Base-by-base conservation (phyloP, 2,888 invertebrate species). In the Stramonita haemastoma region DNA sequence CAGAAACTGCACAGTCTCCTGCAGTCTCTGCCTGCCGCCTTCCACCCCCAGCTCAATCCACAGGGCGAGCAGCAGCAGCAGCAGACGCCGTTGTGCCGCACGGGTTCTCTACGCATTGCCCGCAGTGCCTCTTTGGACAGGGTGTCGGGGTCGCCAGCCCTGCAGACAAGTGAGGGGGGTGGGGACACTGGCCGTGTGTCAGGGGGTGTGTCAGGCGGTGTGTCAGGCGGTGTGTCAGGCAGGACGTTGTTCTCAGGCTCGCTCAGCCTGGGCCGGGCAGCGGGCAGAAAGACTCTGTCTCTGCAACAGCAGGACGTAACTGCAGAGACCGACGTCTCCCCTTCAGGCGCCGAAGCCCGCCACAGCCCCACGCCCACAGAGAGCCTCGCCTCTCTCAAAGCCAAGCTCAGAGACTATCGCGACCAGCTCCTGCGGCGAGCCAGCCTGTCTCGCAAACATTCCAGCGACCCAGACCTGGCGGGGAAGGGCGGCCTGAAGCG, bases 401-500 rank as follows among this genome's bases (percentile, higher is more conserved):
- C 94, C 13, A 94, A 94, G 90, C 90, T 95, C 26, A 93, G 93
- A 81, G 94, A 93, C 13, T 95, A 94, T 88, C 91, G 94, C 86
- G 95, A 94, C 91, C 92, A 92, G 88, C 91, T 95, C 32, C 84
- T 93, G 60, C 91, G 89, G 34, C 81, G 89, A 36, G 79, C 90
- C 79, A 90, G 90, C 85, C 79, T 84, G 83, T 91, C 90, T 8
- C 70, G 89, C 36, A 90, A 88, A 32, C 89, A 89, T 36, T 79
- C 84, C 36, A 79, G 81, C 57, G 84, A 87, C n/a, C 26, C 86
- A 19, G 87, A 86, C n/a, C 22, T n/a, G 22, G 34, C 29, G 66
- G 29, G 13, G 29, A 57, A 29, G 29, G 91, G 93, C 86, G 91
- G 93, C 15, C 89, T 93, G n/a, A 90, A 90, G 81, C 87, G 94